Conservation (phyloP, 2,797 vertebrate species). For the Vireo griseus region DNA sequence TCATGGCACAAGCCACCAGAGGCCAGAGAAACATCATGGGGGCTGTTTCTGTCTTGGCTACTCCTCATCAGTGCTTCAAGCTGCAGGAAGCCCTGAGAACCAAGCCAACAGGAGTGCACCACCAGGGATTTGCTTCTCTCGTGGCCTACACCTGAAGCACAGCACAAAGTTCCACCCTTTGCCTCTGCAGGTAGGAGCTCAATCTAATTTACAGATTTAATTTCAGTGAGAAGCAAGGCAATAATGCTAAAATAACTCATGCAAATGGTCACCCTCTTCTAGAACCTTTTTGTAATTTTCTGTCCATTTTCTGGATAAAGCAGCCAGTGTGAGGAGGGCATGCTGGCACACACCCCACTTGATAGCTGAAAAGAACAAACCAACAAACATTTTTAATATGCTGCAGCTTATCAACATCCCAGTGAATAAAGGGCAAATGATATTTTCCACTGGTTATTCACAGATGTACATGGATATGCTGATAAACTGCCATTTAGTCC, state of each 20-base stretch:
- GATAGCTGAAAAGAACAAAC: background rate
- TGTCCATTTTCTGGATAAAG: background rate
- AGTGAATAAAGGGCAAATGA: background rate
- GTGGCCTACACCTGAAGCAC: background rate
- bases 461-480: background rate
- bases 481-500: background rate
- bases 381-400: background rate
- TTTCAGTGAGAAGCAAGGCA: background rate
- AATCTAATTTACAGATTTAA: background rate
- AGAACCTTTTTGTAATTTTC: background rate
- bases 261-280: background rate
- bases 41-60: background rate
- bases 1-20: background rate
- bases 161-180: background rate
- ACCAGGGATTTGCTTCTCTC: background rate
- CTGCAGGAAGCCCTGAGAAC: background rate
- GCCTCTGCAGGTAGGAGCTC: slow-evolving; percentile 3
- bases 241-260: background rate
- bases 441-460: background rate
- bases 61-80: background rate
- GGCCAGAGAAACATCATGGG: background rate
- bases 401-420: background rate
- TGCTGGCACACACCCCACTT: background rate
- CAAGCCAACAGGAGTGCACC: rapidly evolving
- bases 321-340: background rate